A percentile compares a stretch with the other conserved stretches of the same genome.
Conservation (phyloP, 2,113 vertebrate genomes). For the Microtus oregoni region DNA sequence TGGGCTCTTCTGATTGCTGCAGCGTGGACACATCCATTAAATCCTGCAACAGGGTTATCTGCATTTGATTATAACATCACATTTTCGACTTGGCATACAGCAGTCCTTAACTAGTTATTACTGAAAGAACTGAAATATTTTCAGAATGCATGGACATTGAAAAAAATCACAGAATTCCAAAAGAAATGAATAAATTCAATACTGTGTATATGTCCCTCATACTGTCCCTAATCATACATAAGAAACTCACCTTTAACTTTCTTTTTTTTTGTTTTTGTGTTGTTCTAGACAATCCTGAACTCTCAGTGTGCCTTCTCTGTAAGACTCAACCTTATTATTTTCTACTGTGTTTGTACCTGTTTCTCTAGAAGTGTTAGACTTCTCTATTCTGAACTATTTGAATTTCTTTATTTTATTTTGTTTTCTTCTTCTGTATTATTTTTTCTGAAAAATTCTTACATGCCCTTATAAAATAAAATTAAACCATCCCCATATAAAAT, state of each 20-base stretch:
- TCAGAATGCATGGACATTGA: neutral
- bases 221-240: neutral
- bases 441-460: neutral
- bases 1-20: neutral
- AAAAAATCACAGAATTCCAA: neutral
- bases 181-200: neutral
- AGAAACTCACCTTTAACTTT: neutral
- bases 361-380: neutral
- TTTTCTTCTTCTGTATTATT: neutral
- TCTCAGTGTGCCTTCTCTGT: neutral
- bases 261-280: neutral
- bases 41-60: neutral
- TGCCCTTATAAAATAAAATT: neutral
- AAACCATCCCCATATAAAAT: neutral
- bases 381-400: neutral
- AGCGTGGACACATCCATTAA: no score
- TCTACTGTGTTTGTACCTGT: neutral
- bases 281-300: neutral
- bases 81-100: neutral
- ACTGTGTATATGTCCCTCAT: neutral
- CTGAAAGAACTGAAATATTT: neutral
- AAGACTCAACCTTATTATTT: neutral
- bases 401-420: neutral
- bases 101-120: neutral
- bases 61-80: neutral